Evolutionary conservation across 2,797 vertebrate species (phyloP).

Genomic region (Enteromius trimaculatus): DNA sequence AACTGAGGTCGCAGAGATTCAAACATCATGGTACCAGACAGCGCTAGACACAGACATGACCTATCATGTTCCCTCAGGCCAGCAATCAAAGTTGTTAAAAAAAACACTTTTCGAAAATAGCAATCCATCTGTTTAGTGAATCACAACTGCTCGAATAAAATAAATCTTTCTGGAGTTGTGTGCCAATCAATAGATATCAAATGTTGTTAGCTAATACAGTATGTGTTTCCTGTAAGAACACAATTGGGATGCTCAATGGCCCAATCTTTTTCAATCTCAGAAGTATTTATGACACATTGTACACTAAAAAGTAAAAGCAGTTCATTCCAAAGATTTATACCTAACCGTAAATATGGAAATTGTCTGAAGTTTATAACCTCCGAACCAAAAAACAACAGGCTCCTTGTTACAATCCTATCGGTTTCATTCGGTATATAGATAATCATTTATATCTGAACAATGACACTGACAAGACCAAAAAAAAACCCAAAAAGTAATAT

Average conservation of each 20-base stretch:
- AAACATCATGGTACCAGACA: background rate
- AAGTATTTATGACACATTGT: background rate
- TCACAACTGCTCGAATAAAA: conserved; percentile 23
- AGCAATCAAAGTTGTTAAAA: conserved; percentile 6
- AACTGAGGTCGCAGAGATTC: background rate
- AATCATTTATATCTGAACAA: background rate
- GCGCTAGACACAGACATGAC: background rate
- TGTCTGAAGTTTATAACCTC: background rate
- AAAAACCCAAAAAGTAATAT: no score
- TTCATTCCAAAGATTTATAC: background rate
- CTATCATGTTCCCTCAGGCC: conserved; percentile 6
- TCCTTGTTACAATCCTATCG: background rate
- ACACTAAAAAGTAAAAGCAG: background rate
- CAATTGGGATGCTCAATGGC: background rate
- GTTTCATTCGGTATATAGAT: background rate
- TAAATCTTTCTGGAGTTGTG: background rate
- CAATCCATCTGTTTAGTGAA: conserved; percentile 9
- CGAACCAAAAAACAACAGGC: background rate
- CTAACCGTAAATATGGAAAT: background rate
- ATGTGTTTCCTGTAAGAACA: background rate
- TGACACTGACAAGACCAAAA: background rate
- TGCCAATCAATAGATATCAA: background rate
- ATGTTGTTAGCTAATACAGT: background rate
- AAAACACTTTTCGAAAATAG: background rate
- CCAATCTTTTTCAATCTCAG: background rate